phyloP scores from a whole-genome alignment of 2,113 vertebrate species.

The Mus pahari region DNA sequence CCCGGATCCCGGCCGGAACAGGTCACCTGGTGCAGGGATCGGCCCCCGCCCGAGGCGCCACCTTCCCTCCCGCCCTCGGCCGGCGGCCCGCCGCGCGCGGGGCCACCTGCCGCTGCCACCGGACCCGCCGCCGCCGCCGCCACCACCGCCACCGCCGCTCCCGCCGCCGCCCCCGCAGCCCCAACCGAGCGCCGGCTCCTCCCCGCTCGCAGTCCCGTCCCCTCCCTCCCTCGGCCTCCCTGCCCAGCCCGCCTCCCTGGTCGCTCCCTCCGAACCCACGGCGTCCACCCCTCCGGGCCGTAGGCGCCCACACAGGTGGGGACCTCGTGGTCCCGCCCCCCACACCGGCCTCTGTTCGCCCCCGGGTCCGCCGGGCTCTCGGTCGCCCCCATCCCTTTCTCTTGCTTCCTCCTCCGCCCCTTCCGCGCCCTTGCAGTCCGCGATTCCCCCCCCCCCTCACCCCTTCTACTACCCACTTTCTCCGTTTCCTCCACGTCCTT shows the following conservation, averaged over 20 bases:
- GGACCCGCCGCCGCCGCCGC: conserved; percentile 60
- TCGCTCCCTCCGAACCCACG: not conserved
- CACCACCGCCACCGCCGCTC: conserved; percentile 41
- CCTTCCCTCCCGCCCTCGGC: conserved; percentile 79
- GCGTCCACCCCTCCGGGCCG: not conserved
- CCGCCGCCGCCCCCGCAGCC: conserved; percentile 72
- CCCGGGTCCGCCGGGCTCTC: conserved; percentile 6
- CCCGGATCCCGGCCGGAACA: conserved; percentile 78
- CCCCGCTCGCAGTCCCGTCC: conserved; percentile 60
- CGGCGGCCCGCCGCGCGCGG: conserved; percentile 68
- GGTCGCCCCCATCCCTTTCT: not conserved
- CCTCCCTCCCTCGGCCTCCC: conserved; percentile 38
- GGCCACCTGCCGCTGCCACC: conserved; percentile 73
- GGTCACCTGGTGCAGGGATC: conserved; percentile 83
- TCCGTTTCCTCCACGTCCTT: not conserved
- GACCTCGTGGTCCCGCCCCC: not conserved
- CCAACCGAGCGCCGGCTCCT: conserved; percentile 67
- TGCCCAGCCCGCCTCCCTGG: conserved; percentile 51
- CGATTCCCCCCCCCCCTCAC: not conserved
- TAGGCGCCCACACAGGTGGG: conserved; percentile 52
- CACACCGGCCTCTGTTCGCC: not conserved
- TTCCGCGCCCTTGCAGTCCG: not conserved
- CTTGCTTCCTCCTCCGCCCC: conserved; percentile 19
- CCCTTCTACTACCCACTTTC: conserved; percentile 23
- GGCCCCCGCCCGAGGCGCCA: conserved; percentile 82